phyloP scores from a whole-genome alignment of 2,797 vertebrate species.

The Alectoris magna region DNA sequence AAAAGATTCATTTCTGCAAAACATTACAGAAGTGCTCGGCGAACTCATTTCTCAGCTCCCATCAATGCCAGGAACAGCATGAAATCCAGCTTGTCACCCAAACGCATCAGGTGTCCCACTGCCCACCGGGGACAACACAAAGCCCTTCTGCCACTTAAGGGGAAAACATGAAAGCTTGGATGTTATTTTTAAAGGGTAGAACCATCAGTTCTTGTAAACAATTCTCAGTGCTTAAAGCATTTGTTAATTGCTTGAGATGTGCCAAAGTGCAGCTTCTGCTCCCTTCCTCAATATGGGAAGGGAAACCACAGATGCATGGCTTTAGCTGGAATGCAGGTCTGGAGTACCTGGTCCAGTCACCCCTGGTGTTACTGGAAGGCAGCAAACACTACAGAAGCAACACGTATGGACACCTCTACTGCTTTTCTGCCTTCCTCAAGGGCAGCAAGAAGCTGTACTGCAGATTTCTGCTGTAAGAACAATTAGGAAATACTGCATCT shows the following conservation, averaged over 20 bases:
- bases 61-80: neutral
- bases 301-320: neutral
- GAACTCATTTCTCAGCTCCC: neutral
- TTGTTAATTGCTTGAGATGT: slow-evolving; percentile 13
- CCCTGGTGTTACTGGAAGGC: neutral
- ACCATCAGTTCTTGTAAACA: slow-evolving; percentile 53
- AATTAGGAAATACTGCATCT: neutral
- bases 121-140: neutral
- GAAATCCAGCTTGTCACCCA: neutral
- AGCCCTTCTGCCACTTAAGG: neutral
- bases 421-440: neutral
- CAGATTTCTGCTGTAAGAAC: neutral
- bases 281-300: neutral
- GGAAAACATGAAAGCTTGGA: slow-evolving; percentile 60
- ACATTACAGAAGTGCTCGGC: neutral
- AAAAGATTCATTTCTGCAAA: neutral
- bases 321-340: neutral
- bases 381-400: neutral
- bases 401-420: neutral
- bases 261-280: neutral
- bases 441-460: neutral
- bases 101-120: neutral
- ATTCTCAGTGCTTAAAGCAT: neutral
- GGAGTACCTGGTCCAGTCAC: neutral
- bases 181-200: slow-evolving; percentile 1